These are phyloP conservation scores for Coregonus clupeaformis DNA, from an alignment of 2,113 vertebrate species.

Conservation along the genomic window DNA sequence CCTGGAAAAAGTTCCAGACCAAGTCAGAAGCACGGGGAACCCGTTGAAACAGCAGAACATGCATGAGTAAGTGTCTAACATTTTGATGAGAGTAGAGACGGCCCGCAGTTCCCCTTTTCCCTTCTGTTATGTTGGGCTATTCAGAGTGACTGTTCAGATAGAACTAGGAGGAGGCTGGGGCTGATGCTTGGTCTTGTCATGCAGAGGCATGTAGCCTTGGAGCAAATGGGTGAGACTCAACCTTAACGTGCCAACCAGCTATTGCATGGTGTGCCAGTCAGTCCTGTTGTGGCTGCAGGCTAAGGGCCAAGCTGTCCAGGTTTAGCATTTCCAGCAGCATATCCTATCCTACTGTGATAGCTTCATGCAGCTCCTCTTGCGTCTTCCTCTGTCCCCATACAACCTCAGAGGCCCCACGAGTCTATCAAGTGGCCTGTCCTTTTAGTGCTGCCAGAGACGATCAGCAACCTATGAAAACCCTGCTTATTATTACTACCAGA, in stretches of 20 bases:
- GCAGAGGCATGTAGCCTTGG: not conserved
- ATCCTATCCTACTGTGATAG: too few relatives aligned
- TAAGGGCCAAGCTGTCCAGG: not conserved
- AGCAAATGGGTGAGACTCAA: too few relatives aligned
- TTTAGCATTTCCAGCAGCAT: not conserved
- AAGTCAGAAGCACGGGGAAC: conserved; percentile 27
- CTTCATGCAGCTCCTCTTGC: too few relatives aligned
- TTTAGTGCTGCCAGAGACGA: not conserved
- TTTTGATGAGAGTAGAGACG: too few relatives aligned
- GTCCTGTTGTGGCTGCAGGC: not conserved
- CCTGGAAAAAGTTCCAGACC: conserved; percentile 42
- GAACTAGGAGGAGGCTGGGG: not conserved
- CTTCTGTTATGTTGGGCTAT: conserved; percentile 10
- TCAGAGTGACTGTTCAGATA: not conserved
- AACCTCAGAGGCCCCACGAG: not conserved
- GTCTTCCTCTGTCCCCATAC: not conserved
- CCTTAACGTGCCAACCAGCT: not conserved
- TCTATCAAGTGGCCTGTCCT: not conserved
- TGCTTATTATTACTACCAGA: not conserved
- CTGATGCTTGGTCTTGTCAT: conserved; percentile 26
- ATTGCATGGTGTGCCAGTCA: not conserved
- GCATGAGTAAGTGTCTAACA: conserved; percentile 5
- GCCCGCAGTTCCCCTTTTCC: too few relatives aligned
- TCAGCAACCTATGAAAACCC: not conserved
- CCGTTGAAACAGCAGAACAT: too few relatives aligned